Conservation (phyloP, 2,888 invertebrate species). For the Caenorhabditis sp. region DNA sequence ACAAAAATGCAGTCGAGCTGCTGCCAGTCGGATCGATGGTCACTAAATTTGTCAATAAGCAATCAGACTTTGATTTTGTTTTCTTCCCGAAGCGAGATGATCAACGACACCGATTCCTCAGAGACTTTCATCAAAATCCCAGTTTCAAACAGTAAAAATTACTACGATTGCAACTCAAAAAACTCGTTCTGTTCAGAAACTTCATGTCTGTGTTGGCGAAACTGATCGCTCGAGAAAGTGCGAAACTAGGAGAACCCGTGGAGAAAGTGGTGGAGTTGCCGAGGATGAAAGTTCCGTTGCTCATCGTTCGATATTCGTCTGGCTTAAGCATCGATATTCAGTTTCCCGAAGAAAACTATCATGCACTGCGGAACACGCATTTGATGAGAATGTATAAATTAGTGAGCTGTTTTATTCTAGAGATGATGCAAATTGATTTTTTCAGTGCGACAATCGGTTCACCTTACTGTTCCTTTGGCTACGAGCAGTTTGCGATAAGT, state of each 20-base stretch:
- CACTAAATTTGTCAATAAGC: slow-evolving; percentile 58
- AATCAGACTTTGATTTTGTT: slow-evolving; percentile 63
- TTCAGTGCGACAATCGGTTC: slow-evolving; percentile 76
- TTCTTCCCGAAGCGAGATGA: slow-evolving; percentile 57
- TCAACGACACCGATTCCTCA: slow-evolving; percentile 53
- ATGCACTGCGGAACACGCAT: slow-evolving; percentile 75
- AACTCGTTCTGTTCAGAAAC: slow-evolving; percentile 32
- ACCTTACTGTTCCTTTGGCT: slow-evolving; percentile 73
- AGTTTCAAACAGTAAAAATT: slow-evolving; percentile 69
- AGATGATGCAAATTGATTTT: neutral
- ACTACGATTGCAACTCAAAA: neutral
- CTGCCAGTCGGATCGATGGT: slow-evolving; percentile 64
- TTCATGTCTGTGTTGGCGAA: slow-evolving; percentile 63
- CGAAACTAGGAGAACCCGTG: slow-evolving; percentile 59
- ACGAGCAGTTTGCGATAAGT: slow-evolving; percentile 61
- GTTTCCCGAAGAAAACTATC: slow-evolving; percentile 70
- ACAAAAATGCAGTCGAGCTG: slow-evolving; percentile 42
- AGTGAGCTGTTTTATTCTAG: slow-evolving; percentile 36
- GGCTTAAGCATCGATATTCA: slow-evolving; percentile 75
- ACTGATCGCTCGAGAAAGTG: slow-evolving; percentile 58
- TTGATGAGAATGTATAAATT: slow-evolving; percentile 71
- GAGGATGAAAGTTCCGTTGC: slow-evolving; percentile 69
- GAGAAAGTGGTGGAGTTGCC: slow-evolving; percentile 60
- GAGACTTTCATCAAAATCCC: slow-evolving; percentile 69
- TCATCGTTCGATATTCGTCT: slow-evolving; percentile 67